Conservation (phyloP, 2,113 vertebrate species). For the Bothrops jararaca region DNA sequence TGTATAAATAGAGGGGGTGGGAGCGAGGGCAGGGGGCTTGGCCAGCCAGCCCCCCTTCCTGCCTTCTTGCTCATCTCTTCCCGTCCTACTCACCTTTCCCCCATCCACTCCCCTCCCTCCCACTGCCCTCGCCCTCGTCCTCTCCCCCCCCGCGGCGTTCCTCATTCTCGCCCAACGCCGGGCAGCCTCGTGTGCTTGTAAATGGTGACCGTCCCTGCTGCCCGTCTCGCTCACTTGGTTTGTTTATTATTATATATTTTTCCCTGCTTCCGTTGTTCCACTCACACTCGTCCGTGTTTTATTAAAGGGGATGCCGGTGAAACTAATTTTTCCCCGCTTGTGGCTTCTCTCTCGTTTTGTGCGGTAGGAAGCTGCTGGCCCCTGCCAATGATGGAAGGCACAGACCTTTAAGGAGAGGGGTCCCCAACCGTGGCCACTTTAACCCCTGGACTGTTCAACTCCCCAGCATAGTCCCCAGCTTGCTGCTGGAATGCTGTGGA, state of each 20-base stretch:
- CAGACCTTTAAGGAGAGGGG: too few species aligned
- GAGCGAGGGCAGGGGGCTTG: slow-evolving; percentile 17
- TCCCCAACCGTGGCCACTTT: too few species aligned
- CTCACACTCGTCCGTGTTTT: slow-evolving; percentile 81
- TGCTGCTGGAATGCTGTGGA: too few species aligned
- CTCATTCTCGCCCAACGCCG: slow-evolving; percentile 21
- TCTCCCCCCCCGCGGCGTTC: neutral
- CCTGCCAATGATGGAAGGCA: too few species aligned
- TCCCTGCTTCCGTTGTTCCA: slow-evolving; percentile 72
- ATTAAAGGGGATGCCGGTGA: slow-evolving; percentile 83
- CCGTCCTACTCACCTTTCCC: too few species aligned
- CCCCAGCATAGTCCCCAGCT: too few species aligned
- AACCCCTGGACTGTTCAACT: too few species aligned
- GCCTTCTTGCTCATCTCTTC: neutral
- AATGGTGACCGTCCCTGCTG: slow-evolving; percentile 79
- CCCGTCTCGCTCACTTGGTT: slow-evolving; percentile 15
- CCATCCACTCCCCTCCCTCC: neutral
- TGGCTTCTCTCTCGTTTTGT: neutral
- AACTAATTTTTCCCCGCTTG: neutral
- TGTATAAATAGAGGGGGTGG: slow-evolving; percentile 83
- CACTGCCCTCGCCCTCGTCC: neutral
- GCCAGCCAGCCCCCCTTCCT: neutral
- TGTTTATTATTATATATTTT: slow-evolving; percentile 25
- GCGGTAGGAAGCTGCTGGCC: neutral
- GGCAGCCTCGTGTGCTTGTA: slow-evolving; percentile 82